Evolutionary conservation across 37 sponge, comb jelly and placozoan genomes (phyloP).

Genomic region (Spongilla lacustris): DNA sequence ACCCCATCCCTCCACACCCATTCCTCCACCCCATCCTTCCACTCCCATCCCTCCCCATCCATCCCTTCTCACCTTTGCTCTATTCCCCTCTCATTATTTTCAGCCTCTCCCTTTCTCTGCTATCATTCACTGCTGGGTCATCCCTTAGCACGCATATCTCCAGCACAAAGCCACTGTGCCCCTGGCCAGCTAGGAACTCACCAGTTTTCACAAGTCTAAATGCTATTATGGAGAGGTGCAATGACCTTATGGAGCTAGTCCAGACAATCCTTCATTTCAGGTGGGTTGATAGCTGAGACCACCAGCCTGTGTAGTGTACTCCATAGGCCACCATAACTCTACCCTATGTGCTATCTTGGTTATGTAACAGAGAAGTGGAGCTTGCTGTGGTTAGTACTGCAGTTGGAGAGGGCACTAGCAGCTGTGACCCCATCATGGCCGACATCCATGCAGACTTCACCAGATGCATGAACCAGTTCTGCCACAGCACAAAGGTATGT

Average conservation of each 20-base stretch:
- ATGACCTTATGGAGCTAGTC: slow-evolving; percentile 89
- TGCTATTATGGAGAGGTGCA: slow-evolving; percentile 88
- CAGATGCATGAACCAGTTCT: slow-evolving; percentile 41
- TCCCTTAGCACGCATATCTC: not conserved
- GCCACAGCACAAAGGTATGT: slow-evolving; percentile 19
- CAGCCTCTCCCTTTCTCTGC: not conserved
- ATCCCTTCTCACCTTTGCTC: too few species aligned
- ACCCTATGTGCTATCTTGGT: not conserved
- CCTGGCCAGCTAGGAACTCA: slow-evolving; percentile 87
- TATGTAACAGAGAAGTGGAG: slow-evolving; percentile 37
- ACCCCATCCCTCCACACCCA: not conserved
- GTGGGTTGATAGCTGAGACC: slow-evolving; percentile 15
- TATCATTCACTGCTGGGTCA: not conserved
- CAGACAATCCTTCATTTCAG: slow-evolving; percentile 86
- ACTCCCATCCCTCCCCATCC: not conserved
- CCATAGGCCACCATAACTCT: not conserved
- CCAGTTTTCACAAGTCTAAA: slow-evolving; percentile 74
- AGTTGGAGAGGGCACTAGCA: not conserved
- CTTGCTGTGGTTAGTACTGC: not conserved
- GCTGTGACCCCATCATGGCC: slow-evolving; percentile 41
- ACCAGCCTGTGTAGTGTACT: too few species aligned
- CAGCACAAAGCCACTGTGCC: not conserved
- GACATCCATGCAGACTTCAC: slow-evolving; percentile 61
- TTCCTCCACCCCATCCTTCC: not conserved
- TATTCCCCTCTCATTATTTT: too few species aligned